Evolutionary conservation across 30 jellyfish, hydroid and myxozoan species (phyloP), one percentile per base, ranked within the genome.

Genomic region (Turritopsis rubra): DNA sequence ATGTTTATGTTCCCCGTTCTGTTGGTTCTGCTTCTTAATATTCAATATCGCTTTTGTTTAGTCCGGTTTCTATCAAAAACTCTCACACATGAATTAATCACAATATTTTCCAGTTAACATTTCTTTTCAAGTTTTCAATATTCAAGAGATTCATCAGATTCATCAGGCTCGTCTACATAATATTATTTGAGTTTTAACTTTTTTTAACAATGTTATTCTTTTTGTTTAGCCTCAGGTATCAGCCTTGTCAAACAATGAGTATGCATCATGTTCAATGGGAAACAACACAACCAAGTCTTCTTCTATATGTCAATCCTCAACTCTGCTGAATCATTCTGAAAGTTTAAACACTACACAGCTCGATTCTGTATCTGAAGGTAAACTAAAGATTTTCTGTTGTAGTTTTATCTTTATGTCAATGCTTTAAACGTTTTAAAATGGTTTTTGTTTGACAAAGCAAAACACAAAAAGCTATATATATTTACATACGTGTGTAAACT

Each of bases 171-270:
- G 9, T 5, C 13, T 41, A 41, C 60, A 41, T 41, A 3, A 3
- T 41, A 41, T 41, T 41, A 3, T 41, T 41, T 41, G 13, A 13
- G 60, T 41, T 41, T 41, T 41, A 41, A 41, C 60, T 13, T 41
- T 41, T 41, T 41, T 13, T 13, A 41, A 13, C 5, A 41, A 41
- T 5, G 60, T 41, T 41, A 41, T 68, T 1, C 31, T 9, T 68
- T 68, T 68, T 23, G 19, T 68, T 68, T 1, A 68, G 77, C 77
- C 77, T 68, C 77, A 68, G 19, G 77, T 27, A 68, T 68, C 77
- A 19, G 30, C 77, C 28, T 68, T 23, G 77, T 68, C 77, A 19
- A n/a, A 17, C 28, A 27, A n/a, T 68, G 77, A 68, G 19, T 27
- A n/a, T 9, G 16, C 77, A 68, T 68, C 77, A 22, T 68, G 77